Conservation (phyloP, 2,113 vertebrate species). For the Centropus unirufus region DNA sequence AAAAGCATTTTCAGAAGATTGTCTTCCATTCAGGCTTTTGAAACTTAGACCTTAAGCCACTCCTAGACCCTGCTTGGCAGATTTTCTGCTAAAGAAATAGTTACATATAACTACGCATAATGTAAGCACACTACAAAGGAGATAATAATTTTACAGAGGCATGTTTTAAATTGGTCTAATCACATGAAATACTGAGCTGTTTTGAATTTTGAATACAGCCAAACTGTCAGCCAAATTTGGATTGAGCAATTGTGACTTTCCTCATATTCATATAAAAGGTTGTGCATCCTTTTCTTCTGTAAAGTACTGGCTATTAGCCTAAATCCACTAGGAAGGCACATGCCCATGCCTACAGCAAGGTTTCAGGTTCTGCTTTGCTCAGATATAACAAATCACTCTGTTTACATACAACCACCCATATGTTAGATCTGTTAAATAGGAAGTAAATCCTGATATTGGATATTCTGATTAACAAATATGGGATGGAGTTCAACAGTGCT, state of each 20-base stretch:
- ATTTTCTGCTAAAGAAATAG: neutral
- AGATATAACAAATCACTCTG: neutral
- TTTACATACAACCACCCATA: accelerated
- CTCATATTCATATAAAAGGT: neutral
- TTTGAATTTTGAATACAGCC: neutral
- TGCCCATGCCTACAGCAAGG: neutral
- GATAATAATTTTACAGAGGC: neutral
- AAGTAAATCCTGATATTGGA: neutral
- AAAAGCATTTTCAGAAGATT: neutral
- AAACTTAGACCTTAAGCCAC: neutral
- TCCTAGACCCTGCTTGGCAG: neutral
- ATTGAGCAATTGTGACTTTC: neutral
- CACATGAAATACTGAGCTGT: neutral
- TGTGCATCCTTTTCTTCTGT: neutral
- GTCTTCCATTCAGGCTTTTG: neutral
- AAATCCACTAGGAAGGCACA: neutral
- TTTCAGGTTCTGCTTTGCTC: neutral
- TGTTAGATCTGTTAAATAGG: neutral
- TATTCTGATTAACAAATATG: neutral
- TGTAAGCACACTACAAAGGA: neutral
- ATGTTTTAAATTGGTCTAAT: neutral
- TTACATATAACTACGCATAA: neutral
- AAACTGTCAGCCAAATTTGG: neutral
- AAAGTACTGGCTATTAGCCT: neutral
- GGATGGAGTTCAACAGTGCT: neutral